Percentiles rank a stretch among this genome's conserved stretches.
These are phyloP conservation scores for Natrix natrix DNA, from an alignment of 2,797 vertebrate genomes.

Conservation along the genomic window DNA sequence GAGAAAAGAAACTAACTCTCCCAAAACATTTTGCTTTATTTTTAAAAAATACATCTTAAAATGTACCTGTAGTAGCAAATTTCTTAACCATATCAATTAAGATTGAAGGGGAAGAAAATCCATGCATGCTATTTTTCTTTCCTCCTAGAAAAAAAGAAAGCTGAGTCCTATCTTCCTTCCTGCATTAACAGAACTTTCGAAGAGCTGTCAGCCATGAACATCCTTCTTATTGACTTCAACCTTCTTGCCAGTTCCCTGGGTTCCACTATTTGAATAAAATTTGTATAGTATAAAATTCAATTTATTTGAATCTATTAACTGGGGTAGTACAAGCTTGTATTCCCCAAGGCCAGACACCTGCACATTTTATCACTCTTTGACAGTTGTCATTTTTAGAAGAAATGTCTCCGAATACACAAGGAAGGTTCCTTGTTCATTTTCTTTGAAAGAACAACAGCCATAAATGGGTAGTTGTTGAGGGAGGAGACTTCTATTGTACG, in stretches of 20 bases:
- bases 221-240: slow-evolving; percentile 22
- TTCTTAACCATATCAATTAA: slow-evolving; percentile 24
- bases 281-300: slow-evolving; percentile 36
- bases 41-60: neutral
- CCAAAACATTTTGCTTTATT: neutral
- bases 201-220: slow-evolving; percentile 25
- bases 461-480: neutral
- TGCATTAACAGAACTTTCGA: slow-evolving; percentile 32
- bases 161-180: slow-evolving; percentile 24
- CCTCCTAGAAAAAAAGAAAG: neutral
- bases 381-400: slow-evolving; percentile 39
- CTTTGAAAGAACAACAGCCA: neutral
- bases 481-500: neutral
- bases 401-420: slow-evolving; percentile 22
- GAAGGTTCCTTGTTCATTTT: neutral
- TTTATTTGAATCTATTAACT: slow-evolving; percentile 48
- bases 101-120: neutral
- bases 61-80: neutral
- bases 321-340: slow-evolving; percentile 21
- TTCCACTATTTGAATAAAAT: slow-evolving; percentile 47
- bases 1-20: neutral
- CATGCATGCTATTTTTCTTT: neutral
- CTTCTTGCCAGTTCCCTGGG: slow-evolving; percentile 7
- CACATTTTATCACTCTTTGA: slow-evolving; percentile 38
- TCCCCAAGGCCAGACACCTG: slow-evolving; percentile 39